Evolutionary conservation across 2,888 invertebrate species (phyloP).

Genomic region (Tinea pellionella): DNA sequence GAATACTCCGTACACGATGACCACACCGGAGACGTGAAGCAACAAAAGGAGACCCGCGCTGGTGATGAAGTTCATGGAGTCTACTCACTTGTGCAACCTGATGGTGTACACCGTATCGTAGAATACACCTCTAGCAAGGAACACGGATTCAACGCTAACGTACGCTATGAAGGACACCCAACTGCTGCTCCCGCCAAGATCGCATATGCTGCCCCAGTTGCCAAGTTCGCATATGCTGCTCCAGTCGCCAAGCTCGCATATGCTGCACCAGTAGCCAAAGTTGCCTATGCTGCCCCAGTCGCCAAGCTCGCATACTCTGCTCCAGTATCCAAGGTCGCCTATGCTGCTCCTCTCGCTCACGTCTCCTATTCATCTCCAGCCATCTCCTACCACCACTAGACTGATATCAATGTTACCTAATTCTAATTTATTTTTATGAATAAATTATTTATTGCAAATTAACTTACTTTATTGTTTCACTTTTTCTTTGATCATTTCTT

Average conservation of each 20-base stretch:
- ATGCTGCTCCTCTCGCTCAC: slow-evolving; percentile 31
- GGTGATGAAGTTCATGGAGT: slow-evolving; percentile 56
- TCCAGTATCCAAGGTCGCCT: slow-evolving; percentile 21
- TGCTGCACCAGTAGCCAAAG: slow-evolving; percentile 19
- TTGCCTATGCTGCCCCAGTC: slow-evolving; percentile 23
- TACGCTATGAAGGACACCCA: slow-evolving; percentile 53
- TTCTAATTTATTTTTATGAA: slow-evolving; percentile 19
- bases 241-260: slow-evolving; percentile 20
- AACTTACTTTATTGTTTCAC: slow-evolving; percentile 9
- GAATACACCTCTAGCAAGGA: slow-evolving; percentile 54
- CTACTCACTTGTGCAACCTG: slow-evolving; percentile 61
- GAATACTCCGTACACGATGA: slow-evolving; percentile 54
- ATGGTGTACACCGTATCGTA: slow-evolving; percentile 54
- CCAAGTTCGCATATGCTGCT: slow-evolving; percentile 23
- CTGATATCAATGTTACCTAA: slow-evolving; percentile 16
- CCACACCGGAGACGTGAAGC: slow-evolving; percentile 55
- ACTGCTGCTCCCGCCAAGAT: slow-evolving; percentile 21
- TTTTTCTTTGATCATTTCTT: no score
- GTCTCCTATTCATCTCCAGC: slow-evolving; percentile 46
- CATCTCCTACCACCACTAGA: slow-evolving; percentile 53
- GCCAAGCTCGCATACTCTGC: slow-evolving; percentile 24
- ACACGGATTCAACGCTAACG: slow-evolving; percentile 57
- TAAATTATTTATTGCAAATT: slow-evolving; percentile 33
- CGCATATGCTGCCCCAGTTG: slow-evolving; percentile 18
- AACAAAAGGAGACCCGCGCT: slow-evolving; percentile 52